phyloP scores from a whole-genome alignment of 1,140 invertebrate species.

The Neotoxoptera formosana region DNA sequence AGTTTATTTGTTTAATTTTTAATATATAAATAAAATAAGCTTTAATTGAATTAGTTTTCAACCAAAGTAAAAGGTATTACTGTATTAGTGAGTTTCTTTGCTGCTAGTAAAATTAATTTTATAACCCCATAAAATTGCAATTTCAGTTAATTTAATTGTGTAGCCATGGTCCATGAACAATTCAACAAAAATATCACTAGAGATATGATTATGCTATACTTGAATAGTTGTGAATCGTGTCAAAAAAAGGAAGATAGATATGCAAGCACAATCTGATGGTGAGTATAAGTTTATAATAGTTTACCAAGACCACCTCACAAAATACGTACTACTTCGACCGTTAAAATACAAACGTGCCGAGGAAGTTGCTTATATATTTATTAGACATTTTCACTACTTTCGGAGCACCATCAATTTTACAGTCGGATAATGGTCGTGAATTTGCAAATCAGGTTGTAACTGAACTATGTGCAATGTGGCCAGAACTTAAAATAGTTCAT shows the following conservation, averaged over 20 bases:
- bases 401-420: too few relatives aligned
- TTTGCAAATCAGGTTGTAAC: conserved; percentile 63
- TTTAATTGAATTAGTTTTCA: neutral
- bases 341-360: too few relatives aligned
- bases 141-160: neutral
- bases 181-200: neutral
- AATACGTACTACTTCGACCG: too few relatives aligned
- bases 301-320: too few relatives aligned
- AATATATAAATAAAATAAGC: neutral
- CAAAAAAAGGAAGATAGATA: too few relatives aligned
- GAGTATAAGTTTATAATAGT: too few relatives aligned
- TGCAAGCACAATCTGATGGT: too few relatives aligned
- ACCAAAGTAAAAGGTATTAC: neutral
- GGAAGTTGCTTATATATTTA: too few relatives aligned
- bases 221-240: too few relatives aligned
- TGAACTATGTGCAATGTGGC: conserved; percentile 63
- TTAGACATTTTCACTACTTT: too few relatives aligned
- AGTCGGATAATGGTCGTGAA: conserved; percentile 60
- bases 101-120: neutral
- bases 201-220: too few relatives aligned
- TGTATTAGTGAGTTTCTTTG: neutral
- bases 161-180: neutral
- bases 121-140: conserved; percentile 11
- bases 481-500: conserved; percentile 22
- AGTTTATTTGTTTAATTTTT: neutral